Evolutionary conservation across 2,888 invertebrate genomes (phyloP).

Genomic region (Augiades crinisus): DNA sequence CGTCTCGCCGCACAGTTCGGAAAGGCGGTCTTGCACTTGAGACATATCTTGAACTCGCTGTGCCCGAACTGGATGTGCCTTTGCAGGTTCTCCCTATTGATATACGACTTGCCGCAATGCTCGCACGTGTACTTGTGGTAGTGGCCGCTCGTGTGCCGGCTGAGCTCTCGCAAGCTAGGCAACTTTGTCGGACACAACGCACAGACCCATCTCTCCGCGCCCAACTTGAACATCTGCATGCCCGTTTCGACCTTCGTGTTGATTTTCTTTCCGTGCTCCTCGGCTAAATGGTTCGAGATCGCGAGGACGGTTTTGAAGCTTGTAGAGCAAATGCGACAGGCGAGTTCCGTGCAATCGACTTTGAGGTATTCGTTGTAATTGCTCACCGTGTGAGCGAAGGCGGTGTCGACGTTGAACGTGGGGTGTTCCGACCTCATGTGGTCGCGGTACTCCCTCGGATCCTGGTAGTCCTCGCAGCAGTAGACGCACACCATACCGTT

Average conservation of each 20-base stretch:
- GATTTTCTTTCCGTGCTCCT: slow-evolving; percentile 43
- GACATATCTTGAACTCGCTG: slow-evolving; percentile 39
- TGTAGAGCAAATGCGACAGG: slow-evolving; percentile 48
- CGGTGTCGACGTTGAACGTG: slow-evolving; percentile 44
- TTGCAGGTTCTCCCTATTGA: slow-evolving; percentile 45
- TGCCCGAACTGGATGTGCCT: slow-evolving; percentile 40
- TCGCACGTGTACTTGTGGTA: slow-evolving; percentile 57
- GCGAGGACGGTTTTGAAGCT: slow-evolving; percentile 38
- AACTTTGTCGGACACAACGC: slow-evolving; percentile 46
- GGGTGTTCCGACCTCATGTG: slow-evolving; percentile 53
- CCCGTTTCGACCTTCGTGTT: slow-evolving; percentile 47
- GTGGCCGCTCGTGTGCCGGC: slow-evolving; percentile 54
- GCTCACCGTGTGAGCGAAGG: slow-evolving; percentile 44
- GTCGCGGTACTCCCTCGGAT: slow-evolving; percentile 47
- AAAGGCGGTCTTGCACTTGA: slow-evolving; percentile 48
- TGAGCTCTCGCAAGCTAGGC: slow-evolving; percentile 48
- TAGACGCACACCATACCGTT: slow-evolving; percentile 57
- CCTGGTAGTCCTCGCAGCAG: slow-evolving; percentile 52
- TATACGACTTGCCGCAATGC: slow-evolving; percentile 56
- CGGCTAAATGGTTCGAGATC: slow-evolving; percentile 45
- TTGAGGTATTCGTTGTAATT: slow-evolving; percentile 40
- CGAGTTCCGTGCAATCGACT: slow-evolving; percentile 55
- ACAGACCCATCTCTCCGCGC: slow-evolving; percentile 47
- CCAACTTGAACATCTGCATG: slow-evolving; percentile 52
- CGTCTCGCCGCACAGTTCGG: slow-evolving; percentile 46